Percentiles rank a stretch among this genome's conserved stretches.
Conservation (phyloP, 2,113 vertebrate genomes). For the Rhabdomys dilectus region DNA sequence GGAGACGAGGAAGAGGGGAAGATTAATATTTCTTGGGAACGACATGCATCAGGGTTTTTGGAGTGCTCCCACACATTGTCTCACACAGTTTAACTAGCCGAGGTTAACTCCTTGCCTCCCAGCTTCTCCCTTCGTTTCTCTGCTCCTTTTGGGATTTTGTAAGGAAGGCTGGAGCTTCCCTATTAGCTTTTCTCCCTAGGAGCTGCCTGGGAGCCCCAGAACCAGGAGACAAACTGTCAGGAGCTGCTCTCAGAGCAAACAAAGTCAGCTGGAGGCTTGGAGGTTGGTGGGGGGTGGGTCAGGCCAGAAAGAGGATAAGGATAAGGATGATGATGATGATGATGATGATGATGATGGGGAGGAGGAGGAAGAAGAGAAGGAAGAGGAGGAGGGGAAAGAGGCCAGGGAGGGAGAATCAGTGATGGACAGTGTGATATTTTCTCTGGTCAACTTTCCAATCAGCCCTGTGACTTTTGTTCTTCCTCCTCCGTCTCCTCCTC, state of each 20-base stretch:
- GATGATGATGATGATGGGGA: no score
- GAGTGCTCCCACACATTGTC: not conserved
- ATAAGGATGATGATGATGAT: not conserved
- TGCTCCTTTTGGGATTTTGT: not conserved
- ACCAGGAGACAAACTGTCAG: not conserved
- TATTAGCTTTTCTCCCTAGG: not conserved
- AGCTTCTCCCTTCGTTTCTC: not conserved
- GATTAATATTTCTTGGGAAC: slow-evolving; percentile 18
- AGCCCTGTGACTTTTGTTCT: not conserved
- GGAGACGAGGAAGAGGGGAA: not conserved
- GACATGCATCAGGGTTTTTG: not conserved
- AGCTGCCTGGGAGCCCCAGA: not conserved
- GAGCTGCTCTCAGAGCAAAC: not conserved
- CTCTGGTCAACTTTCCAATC: not conserved
- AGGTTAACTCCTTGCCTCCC: not conserved
- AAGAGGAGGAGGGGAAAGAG: no score
- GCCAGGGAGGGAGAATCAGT: not conserved
- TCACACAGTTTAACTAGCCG: not conserved
- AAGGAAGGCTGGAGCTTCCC: not conserved
- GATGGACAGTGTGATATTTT: not conserved
- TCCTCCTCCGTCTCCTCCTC: no score
- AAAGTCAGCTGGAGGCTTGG: not conserved
- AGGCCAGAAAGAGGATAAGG: not conserved
- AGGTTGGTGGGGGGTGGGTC: not conserved
- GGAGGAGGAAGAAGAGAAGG: no score